Percentiles rank a stretch among this genome's conserved stretches.
Conservation (phyloP, 2,888 invertebrate species). For the Aphodius sticticus region DNA sequence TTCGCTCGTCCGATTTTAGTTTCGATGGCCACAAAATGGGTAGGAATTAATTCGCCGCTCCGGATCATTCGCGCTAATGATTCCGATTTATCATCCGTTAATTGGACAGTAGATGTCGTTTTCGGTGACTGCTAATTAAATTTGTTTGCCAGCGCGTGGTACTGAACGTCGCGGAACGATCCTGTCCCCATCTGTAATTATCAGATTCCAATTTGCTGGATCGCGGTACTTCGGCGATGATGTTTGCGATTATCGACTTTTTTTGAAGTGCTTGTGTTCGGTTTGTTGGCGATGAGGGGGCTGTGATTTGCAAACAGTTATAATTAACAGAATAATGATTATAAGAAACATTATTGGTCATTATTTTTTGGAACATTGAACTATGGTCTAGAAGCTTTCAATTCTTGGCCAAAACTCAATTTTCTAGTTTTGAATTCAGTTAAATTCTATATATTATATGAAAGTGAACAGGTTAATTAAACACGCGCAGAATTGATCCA, state of each 20-base stretch:
- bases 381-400: too few species aligned
- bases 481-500: too few species aligned
- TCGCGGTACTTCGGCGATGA: background rate
- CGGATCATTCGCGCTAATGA: background rate
- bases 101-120: background rate
- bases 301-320: too few species aligned
- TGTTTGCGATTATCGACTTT: background rate
- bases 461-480: too few species aligned
- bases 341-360: too few species aligned
- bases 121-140: background rate
- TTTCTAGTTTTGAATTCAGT: too few species aligned
- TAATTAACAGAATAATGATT: too few species aligned
- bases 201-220: background rate
- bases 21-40: background rate
- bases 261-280: background rate
- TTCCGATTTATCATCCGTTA: constrained; percentile 4
- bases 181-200: background rate
- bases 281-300: background rate
- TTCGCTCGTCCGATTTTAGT: background rate
- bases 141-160: background rate
- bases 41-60: background rate
- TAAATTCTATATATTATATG: too few species aligned
- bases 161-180: background rate
- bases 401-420: too few species aligned
- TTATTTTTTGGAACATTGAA: too few species aligned